phyloP scores from a whole-genome alignment of 35 echinoderm and acorn worm genomes.

The Chiridota heheva region DNA sequence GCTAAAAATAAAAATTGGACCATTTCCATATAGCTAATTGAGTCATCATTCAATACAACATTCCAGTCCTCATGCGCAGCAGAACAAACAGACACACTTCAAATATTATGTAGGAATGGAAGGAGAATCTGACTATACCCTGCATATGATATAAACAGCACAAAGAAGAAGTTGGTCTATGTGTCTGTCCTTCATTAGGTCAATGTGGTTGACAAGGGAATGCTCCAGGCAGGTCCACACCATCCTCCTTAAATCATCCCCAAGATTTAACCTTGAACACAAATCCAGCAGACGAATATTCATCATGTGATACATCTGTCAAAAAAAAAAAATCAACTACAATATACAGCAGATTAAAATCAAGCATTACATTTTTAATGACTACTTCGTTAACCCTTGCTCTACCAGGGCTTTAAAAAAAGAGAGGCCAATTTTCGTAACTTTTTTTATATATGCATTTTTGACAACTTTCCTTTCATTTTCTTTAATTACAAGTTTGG shows the following conservation, averaged over 20 bases:
- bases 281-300: slow-evolving; percentile 89
- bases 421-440: too few species aligned
- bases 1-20: too few species aligned
- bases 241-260: slow-evolving; percentile 78
- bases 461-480: too few species aligned
- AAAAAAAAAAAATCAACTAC: neutral
- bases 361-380: neutral
- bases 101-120: neutral
- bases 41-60: neutral
- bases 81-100: neutral
- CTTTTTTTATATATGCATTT: too few species aligned
- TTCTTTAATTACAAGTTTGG: too few species aligned
- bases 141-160: slow-evolving; percentile 85
- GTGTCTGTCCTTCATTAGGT: slow-evolving; percentile 89
- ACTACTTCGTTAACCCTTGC: too few species aligned
- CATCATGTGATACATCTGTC: slow-evolving; percentile 81
- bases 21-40: too few species aligned
- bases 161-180: slow-evolving; percentile 92
- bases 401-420: too few species aligned
- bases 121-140: slow-evolving; percentile 37
- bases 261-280: slow-evolving; percentile 66
- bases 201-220: slow-evolving; percentile 64
- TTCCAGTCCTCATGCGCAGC: neutral
- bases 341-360: neutral
- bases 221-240: slow-evolving; percentile 97